These are phyloP conservation scores for Saguinus oedipus DNA, from an alignment of 2,797 vertebrate genomes.

Conservation along the genomic window DNA sequence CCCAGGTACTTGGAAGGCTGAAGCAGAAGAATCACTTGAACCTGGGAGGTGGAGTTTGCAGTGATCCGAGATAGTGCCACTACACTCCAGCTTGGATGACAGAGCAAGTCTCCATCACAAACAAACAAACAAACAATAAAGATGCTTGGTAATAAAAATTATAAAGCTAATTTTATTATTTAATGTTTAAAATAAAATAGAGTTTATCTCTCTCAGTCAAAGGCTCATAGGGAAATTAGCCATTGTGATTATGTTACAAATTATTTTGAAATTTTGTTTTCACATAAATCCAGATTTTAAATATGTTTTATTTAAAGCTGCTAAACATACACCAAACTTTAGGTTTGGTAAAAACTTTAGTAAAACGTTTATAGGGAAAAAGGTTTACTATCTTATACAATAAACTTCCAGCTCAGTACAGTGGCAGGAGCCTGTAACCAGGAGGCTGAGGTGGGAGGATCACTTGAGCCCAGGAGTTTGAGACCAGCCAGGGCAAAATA, in stretches of 20 bases:
- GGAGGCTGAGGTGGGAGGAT: background rate
- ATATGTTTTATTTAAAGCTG: background rate
- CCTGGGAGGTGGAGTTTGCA: no score
- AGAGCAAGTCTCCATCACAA: no score
- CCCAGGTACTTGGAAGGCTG: no score
- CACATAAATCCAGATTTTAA: background rate
- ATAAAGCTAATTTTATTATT: background rate
- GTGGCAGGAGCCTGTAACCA: background rate
- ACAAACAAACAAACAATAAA: no score
- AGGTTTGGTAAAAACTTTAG: background rate
- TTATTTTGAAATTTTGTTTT: background rate
- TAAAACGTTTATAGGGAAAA: background rate
- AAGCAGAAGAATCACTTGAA: no score
- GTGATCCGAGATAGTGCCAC: no score
- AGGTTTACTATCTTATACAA: background rate
- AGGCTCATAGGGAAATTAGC: background rate
- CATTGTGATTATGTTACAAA: background rate
- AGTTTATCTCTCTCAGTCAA: background rate
- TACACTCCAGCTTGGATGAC: no score
- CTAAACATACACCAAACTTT: background rate
- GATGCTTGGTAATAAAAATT: background rate
- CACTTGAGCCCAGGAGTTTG: background rate
- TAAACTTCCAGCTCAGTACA: background rate
- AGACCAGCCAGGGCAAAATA: background rate
- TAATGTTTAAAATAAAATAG: background rate